Base-by-base conservation (phyloP, 2,113 vertebrate species). In the Rhinolophus sinicus region DNA sequence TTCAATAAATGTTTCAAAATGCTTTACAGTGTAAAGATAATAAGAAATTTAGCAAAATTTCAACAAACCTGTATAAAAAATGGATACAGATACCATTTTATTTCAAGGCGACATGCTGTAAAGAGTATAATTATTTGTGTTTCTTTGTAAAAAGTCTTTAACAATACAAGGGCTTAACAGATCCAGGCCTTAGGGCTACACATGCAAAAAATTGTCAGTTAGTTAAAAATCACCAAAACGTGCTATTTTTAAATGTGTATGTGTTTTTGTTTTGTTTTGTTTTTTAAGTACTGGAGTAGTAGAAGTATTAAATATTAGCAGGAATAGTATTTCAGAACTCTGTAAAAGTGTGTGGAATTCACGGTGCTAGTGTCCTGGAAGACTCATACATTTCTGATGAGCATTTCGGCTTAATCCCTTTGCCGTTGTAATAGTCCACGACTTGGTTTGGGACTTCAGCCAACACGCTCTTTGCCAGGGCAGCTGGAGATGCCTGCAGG, bases 381-480 rank as follows among this genome's bases (percentile, higher is more conserved):
- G 99, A 99, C 98, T 99, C 99, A 2, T 98, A 99, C 92, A 97
- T 73, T 96, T 99, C 98, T 89, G 99, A 99, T 64, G 99, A 98
- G 98, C 99, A 99, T 98, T 99, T 99, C 98, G 99, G 99, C 98
- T 99, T 99, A 98, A 99, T 99, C 96, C 99, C 99, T 98, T 99
- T 99, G 95, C 99, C 99, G 97, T 99, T 99, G 99, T 99, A 99
- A 99, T 99, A 99, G 98, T 99, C 99, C 96, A 99, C 99, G 93
- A 99, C 99, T 99, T 99, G 99, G 97, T 99, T 99, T 94, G 99
- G 99, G 97, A 99, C 99, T 98, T 99, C 99, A 9, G 99, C 99
- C 97, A 99, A 97, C 94, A 99, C 99, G 0, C 99, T 99, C 98
- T 99, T 99, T 72, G 99, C 99, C 96, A 99, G 99, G 85, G 99